These are phyloP conservation scores for Meloe dianella DNA, from an alignment of 2,888 invertebrate species.

Conservation along the genomic window DNA sequence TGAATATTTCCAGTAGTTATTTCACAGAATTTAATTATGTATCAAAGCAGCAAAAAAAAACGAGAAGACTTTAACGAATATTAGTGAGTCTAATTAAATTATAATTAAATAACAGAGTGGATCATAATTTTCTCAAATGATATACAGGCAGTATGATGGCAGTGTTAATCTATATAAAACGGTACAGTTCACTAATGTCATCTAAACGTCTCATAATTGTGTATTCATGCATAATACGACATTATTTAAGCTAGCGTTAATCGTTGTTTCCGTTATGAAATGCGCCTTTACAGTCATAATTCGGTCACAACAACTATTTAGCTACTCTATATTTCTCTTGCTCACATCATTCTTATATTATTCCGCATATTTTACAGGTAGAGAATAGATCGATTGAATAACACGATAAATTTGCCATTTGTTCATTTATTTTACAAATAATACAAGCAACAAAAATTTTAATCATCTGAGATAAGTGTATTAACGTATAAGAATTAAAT, in stretches of 20 bases:
- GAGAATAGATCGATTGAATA: background rate
- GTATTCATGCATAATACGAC: slow-evolving; percentile 53
- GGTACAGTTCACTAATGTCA: slow-evolving; percentile 48
- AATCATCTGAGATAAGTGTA: background rate
- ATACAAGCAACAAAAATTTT: background rate
- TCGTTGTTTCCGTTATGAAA: slow-evolving; percentile 47
- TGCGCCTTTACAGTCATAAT: slow-evolving; percentile 37
- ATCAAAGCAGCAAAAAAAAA: too few species aligned
- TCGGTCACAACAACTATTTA: slow-evolving; percentile 21
- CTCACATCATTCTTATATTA: background rate
- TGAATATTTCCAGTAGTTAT: too few species aligned
- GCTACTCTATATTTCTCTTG: slow-evolving; percentile 3
- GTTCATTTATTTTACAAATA: background rate
- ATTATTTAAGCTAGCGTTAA: slow-evolving; percentile 53
- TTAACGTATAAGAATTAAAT: background rate
- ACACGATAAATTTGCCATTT: background rate
- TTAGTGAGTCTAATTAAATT: slow-evolving; percentile 38
- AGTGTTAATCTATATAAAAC: slow-evolving; percentile 44
- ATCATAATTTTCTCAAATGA: slow-evolving; percentile 31
- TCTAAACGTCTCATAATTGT: slow-evolving; percentile 50
- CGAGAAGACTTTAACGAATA: too few species aligned
- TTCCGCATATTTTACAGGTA: background rate
- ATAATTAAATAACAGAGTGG: slow-evolving; percentile 35
- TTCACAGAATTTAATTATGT: too few species aligned
- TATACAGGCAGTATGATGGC: slow-evolving; percentile 27